phyloP scores from a whole-genome alignment of 2,888 invertebrate species.

The Pheosia tremula region DNA sequence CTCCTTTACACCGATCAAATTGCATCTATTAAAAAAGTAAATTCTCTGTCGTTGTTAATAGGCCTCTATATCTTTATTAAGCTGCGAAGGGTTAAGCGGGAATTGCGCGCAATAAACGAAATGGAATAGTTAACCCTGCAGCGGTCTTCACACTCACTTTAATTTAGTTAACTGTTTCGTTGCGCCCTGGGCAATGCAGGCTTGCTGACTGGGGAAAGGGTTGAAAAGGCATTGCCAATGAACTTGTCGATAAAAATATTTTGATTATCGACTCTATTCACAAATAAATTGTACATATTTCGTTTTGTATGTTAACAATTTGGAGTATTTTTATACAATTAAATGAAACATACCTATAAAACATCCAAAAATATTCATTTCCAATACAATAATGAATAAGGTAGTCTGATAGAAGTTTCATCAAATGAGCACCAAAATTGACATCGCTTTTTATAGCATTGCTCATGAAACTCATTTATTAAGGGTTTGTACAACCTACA shows the following conservation, averaged over 20 bases:
- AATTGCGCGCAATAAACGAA: constrained; percentile 82
- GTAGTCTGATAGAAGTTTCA: too few relatives aligned
- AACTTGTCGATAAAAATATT: constrained; percentile 5
- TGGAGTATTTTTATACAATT: too few relatives aligned
- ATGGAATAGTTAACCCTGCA: constrained; percentile 84
- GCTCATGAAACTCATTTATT: too few relatives aligned
- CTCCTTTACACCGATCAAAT: constrained; percentile 38
- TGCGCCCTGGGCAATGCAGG: constrained; percentile 73
- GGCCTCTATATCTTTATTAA: constrained; percentile 81
- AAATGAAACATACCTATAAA: too few relatives aligned
- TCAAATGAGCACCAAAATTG: too few relatives aligned
- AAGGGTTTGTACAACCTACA: too few relatives aligned
- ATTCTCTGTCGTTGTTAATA: constrained; percentile 67
- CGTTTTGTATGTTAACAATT: too few relatives aligned
- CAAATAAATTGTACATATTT: constrained; percentile 12
- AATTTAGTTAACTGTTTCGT: constrained; percentile 83
- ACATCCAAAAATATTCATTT: too few relatives aligned
- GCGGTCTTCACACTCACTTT: constrained; percentile 83
- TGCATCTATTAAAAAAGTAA: constrained; percentile 57
- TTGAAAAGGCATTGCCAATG: constrained; percentile 60
- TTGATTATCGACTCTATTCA: too few relatives aligned
- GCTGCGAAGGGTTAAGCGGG: constrained; percentile 72
- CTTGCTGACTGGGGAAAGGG: constrained; percentile 68
- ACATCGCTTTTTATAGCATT: too few relatives aligned
- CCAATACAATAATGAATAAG: too few relatives aligned